phyloP scores from a whole-genome alignment of 2,888 invertebrate genomes.

The Acrobasis suavella region DNA sequence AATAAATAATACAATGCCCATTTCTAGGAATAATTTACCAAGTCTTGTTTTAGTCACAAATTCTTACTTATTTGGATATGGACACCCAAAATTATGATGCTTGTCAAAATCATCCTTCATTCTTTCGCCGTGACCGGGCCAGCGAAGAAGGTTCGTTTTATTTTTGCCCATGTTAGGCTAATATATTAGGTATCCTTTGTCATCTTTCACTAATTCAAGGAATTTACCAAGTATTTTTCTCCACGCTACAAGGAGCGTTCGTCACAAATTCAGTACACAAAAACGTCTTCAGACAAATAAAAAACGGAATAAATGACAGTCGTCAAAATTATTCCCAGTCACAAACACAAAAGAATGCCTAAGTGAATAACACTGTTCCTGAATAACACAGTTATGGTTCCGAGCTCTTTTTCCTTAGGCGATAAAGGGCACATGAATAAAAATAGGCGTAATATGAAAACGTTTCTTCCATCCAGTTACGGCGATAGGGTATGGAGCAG shows the following conservation, averaged over 20 bases:
- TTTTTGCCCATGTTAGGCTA: too few species aligned
- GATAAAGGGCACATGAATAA: slow-evolving; percentile 73
- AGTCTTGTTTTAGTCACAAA: neutral
- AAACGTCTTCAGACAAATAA: neutral
- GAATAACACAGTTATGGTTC: slow-evolving; percentile 65
- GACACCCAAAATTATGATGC: too few species aligned
- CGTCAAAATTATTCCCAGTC: slow-evolving; percentile 11
- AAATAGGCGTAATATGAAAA: slow-evolving; percentile 78
- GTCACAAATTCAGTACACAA: neutral
- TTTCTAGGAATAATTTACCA: neutral
- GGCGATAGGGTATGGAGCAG: too few species aligned
- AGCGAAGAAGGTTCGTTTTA: too few species aligned
- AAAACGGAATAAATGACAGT: neutral
- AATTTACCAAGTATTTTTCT: too few species aligned
- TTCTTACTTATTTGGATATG: too few species aligned
- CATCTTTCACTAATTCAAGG: too few species aligned
- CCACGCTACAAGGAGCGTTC: too few species aligned
- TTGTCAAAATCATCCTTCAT: too few species aligned
- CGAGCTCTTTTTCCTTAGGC: slow-evolving; percentile 53
- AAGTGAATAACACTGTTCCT: slow-evolving; percentile 72
- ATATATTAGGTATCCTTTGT: too few species aligned
- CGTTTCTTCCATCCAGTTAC: slow-evolving; percentile 40
- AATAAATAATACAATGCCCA: neutral
- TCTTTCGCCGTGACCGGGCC: too few species aligned
- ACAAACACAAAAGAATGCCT: slow-evolving; percentile 54